Conservation (phyloP, 2,888 invertebrate species). For the Adineta ricciae region DNA sequence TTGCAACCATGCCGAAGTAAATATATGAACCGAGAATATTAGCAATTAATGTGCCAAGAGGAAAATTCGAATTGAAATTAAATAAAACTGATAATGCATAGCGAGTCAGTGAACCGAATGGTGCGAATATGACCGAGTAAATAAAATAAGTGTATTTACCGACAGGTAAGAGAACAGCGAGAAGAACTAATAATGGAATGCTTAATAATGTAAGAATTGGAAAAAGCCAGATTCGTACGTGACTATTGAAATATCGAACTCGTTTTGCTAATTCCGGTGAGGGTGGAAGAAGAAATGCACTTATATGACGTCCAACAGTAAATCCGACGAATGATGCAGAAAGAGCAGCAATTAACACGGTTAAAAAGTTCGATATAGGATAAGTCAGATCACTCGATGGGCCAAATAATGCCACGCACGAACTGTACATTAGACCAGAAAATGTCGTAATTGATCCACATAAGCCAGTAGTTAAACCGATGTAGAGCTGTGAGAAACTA, state of each 20-base stretch:
- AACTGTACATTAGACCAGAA: not conserved
- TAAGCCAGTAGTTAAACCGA: constrained; percentile 8
- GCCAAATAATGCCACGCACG: not conserved
- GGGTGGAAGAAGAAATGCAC: not conserved
- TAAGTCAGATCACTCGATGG: not conserved
- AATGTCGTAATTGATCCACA: constrained; percentile 10
- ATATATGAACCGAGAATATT: not conserved
- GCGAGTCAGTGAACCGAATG: constrained; percentile 10
- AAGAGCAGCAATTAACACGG: not conserved
- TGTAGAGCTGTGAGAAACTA: not conserved
- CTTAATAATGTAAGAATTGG: not conserved
- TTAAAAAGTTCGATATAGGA: not conserved
- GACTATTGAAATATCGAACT: not conserved
- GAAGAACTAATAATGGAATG: not conserved
- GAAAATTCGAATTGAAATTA: not conserved
- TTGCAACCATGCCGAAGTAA: not conserved
- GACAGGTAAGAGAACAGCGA: not conserved
- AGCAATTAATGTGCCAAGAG: not conserved
- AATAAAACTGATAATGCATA: not conserved
- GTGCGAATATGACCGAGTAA: not conserved
- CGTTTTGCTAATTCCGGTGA: too few species aligned
- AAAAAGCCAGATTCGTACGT: not conserved
- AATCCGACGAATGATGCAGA: not conserved
- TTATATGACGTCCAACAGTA: not conserved
- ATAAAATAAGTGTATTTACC: not conserved